Percentiles rank a stretch among this genome's conserved stretches.
Conservation (phyloP, 30 jellyfish, hydroid and myxozoan species). For the Catostylus mosaicus region DNA sequence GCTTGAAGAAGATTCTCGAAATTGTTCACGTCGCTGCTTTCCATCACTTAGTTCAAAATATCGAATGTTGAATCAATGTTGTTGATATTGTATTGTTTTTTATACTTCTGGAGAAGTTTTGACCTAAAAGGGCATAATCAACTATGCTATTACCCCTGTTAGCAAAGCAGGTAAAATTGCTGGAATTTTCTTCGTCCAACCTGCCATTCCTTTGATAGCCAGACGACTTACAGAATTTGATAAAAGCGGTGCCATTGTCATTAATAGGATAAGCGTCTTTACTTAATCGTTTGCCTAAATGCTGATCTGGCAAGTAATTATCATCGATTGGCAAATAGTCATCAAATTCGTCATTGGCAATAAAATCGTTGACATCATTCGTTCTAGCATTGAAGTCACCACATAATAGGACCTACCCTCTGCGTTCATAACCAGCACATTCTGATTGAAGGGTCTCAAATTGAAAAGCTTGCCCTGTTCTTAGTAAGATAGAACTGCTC, state of each 20-base stretch:
- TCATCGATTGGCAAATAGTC: conserved; percentile 50
- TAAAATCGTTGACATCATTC: conserved; percentile 34
- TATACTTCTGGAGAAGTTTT: too few species aligned
- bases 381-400: conserved; percentile 42
- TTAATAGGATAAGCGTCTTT: conserved; percentile 11
- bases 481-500: conserved; percentile 12
- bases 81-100: too few species aligned
- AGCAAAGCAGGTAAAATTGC: conserved; percentile 25
- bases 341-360: conserved; percentile 38
- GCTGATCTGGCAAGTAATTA: conserved; percentile 32
- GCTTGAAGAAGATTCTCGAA: background rate
- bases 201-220: conserved; percentile 30
- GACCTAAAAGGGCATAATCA: conserved; percentile 9
- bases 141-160: conserved; percentile 11
- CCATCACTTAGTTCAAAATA: too few species aligned
- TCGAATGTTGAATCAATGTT: too few species aligned
- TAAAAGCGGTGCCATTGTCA: conserved; percentile 11
- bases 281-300: conserved; percentile 1
- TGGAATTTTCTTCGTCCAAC: conserved; percentile 10
- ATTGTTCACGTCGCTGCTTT: too few species aligned
- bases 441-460: conserved; percentile 53
- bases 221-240: conserved; percentile 23
- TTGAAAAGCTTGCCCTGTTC: conserved; percentile 30
- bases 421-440: conserved; percentile 38
- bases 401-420: conserved; percentile 42